A percentile compares a stretch with the other conserved stretches of the same genome.
These are phyloP conservation scores for Watsonalla binaria DNA, from an alignment of 2,888 invertebrate genomes.

Conservation along the genomic window DNA sequence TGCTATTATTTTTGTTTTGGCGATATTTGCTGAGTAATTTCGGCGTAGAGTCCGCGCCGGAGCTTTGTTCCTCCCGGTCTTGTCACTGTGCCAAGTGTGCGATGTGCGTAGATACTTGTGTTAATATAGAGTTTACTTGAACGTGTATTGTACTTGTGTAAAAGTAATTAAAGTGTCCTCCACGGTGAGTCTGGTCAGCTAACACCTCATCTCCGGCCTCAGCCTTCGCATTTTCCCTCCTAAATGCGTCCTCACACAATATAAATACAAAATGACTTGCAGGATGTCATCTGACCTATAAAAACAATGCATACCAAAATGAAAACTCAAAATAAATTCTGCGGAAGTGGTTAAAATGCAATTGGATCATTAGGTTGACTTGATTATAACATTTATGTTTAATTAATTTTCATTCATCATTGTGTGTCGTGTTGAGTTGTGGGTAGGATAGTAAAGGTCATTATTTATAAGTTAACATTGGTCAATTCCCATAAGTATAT, in stretches of 20 bases:
- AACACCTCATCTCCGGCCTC: neutral
- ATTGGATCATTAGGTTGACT: neutral
- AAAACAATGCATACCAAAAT: too few relatives aligned
- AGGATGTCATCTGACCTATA: neutral
- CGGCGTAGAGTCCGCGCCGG: conserved; percentile 12
- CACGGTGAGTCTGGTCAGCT: neutral
- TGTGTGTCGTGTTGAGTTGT: neutral
- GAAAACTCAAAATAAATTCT: neutral
- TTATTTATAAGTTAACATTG: too few relatives aligned
- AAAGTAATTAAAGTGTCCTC: neutral
- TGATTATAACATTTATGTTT: neutral
- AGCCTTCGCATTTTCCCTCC: conserved; percentile 2
- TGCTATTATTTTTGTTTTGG: conserved; percentile 40
- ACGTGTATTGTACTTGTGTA: neutral
- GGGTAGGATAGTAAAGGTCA: neutral
- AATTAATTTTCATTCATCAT: neutral
- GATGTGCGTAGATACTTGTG: conserved; percentile 6
- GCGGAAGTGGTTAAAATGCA: neutral
- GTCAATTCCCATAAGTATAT: too few relatives aligned
- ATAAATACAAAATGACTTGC: conserved; percentile 2
- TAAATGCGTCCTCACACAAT: neutral
- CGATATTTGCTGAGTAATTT: conserved; percentile 47
- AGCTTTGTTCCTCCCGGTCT: conserved; percentile 19
- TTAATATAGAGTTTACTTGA: too few relatives aligned
- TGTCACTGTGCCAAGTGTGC: conserved; percentile 28